These are phyloP conservation scores for Ecliptopera silaceata DNA, from an alignment of 2,888 invertebrate species.

Conservation along the genomic window DNA sequence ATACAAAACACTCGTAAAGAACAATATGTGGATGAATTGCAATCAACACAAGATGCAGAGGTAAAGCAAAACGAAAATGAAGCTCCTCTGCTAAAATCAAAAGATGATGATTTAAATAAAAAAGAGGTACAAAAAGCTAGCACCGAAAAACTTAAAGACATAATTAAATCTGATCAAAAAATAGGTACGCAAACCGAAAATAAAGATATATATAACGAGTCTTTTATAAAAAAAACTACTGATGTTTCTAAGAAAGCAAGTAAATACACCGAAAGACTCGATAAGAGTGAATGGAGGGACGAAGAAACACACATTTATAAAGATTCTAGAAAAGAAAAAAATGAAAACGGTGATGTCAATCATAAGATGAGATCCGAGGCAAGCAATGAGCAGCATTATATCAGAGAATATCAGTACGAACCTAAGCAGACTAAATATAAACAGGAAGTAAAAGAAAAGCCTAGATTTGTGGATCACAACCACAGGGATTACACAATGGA, in stretches of 20 bases:
- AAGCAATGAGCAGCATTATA: conserved; percentile 40
- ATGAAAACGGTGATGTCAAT: conserved; percentile 12
- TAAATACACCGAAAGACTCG: conserved; percentile 18
- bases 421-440: conserved; percentile 33
- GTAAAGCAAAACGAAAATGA: neutral
- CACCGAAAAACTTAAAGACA: too few species aligned
- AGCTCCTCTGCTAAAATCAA: neutral
- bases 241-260: neutral
- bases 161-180: too few species aligned
- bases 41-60: too few species aligned
- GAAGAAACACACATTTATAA: conserved; percentile 18
- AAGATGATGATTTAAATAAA: too few species aligned
- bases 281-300: conserved; percentile 13
- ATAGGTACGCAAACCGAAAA: neutral
- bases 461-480: conserved; percentile 54
- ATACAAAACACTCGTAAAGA: too few species aligned
- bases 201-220: neutral
- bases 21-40: too few species aligned
- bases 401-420: conserved; percentile 55
- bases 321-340: conserved; percentile 2
- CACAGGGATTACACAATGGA: conserved; percentile 61
- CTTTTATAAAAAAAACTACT: neutral
- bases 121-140: too few species aligned
- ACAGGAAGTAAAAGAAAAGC: conserved; percentile 39
- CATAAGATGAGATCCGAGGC: conserved; percentile 1